Evolutionary conservation across 2,888 invertebrate genomes (phyloP).

Genomic region (Heliconius erato): DNA sequence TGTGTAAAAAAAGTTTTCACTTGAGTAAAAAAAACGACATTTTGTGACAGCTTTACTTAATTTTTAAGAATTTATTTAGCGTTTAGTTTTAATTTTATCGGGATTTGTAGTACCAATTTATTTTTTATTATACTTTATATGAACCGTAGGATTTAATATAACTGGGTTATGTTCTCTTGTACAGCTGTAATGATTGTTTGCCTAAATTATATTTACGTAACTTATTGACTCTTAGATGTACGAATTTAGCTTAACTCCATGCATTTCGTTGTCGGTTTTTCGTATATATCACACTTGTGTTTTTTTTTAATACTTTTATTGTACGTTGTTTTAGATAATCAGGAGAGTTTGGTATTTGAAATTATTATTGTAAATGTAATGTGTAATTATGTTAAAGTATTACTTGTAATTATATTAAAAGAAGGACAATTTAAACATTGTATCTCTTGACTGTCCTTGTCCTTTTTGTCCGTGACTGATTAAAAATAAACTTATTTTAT

Average conservation of each 20-base stretch:
- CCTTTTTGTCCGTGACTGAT: conserved; percentile 42
- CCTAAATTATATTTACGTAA: conserved; percentile 85
- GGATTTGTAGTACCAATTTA: conserved; percentile 50
- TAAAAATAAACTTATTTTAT: conserved; percentile 47
- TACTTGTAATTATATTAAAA: conserved; percentile 85
- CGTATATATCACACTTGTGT: conserved; percentile 77
- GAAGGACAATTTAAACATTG: conserved; percentile 80
- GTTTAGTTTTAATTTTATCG: conserved; percentile 53
- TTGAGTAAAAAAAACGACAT: conserved; percentile 43
- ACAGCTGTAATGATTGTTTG: conserved; percentile 76
- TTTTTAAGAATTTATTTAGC: conserved; percentile 68
- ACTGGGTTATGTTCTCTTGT: conserved; percentile 67
- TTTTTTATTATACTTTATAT: conserved; percentile 48
- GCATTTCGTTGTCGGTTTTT: conserved; percentile 80
- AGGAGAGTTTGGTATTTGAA: conserved; percentile 83
- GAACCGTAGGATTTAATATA: conserved; percentile 48
- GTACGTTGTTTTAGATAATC: conserved; percentile 78
- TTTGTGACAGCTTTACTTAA: conserved; percentile 79
- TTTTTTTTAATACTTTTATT: conserved; percentile 66
- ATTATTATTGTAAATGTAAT: conserved; percentile 84
- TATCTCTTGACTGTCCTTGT: conserved; percentile 60
- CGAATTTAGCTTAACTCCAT: conserved; percentile 76
- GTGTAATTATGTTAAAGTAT: conserved; percentile 86
- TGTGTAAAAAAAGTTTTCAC: conserved; percentile 34
- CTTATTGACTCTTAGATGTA: conserved; percentile 78